Evolutionary conservation across 2,797 vertebrate species (phyloP), one percentile per base, ranked within the genome.

Genomic region (Arctocebus calabarensis): DNA sequence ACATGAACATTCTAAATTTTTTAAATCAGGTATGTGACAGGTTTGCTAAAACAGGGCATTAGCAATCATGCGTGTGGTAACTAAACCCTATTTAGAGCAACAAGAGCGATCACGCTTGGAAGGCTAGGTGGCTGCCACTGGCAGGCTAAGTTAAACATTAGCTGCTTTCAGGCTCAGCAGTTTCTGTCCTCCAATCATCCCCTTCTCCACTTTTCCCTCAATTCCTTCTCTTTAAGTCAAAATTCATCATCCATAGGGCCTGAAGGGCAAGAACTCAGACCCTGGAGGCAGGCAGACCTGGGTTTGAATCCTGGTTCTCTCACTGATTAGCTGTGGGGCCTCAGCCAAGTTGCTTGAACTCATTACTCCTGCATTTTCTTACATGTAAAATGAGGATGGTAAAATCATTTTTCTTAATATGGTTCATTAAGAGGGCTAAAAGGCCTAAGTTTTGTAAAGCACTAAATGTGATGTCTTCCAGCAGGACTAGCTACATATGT

Each of bases 1-100:
- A 83, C n/a, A 29, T 48, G 68, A 90, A 94, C 22, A 27, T 91
- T 88, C 84, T 64, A 2, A 70, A 66, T n/a, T 96, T 96, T 93
- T 88, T 79, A 95, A 86, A 84, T 64, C 34, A 32, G 40, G 34
- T 66, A 61, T 55, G 62, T 61, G 77, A 94, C 40, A 74, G 64
- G 34, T 94, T 83, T 95, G 90, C 59, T 87, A 57, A 88, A 86
- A 82, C 40, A 40, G 37, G 61, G 61, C 70, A 45, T 78, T 55
- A 61, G 85, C 66, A 52, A 45, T 25, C 66, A 78, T 4, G n/a
- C 57, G 3, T 20, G 48, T 5, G 43, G 68, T 34, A 68, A 66
- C 48, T 43, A 70, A 84, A 90, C 40, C 87, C 57, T 32, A 11
- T 40, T 90, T 52, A 43, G 74, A 78, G 59, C 89, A 77, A 93